phyloP scores from a whole-genome alignment of 1,140 invertebrate species.

The Ceratitis capitata region DNA sequence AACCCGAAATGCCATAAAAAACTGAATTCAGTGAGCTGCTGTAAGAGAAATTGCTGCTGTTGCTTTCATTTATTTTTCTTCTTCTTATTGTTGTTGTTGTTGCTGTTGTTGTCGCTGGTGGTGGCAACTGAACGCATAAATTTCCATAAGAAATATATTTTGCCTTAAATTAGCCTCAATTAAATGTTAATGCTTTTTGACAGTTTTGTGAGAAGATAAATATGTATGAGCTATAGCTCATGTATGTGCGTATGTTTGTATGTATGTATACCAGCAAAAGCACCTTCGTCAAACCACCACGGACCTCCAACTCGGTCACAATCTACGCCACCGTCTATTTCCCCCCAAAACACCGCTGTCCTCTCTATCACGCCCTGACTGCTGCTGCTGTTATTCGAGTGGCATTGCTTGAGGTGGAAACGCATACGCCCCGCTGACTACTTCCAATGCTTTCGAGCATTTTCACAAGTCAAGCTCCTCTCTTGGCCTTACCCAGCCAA shows the following conservation, averaged over 20 bases:
- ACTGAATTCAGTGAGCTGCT: neutral
- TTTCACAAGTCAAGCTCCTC: conserved; percentile 2
- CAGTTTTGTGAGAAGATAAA: conserved; percentile 52
- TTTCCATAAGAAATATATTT: conserved; percentile 58
- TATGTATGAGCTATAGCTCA: conserved; percentile 35
- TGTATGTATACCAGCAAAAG: neutral
- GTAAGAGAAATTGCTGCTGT: neutral
- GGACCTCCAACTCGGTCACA: neutral
- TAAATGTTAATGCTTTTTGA: conserved; percentile 66
- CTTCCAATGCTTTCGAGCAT: neutral
- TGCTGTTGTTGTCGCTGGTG: neutral
- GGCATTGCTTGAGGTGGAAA: neutral
- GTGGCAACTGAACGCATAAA: conserved; percentile 53
- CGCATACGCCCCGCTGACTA: conserved; percentile 15
- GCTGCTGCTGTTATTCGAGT: neutral
- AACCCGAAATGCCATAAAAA: conserved; percentile 40
- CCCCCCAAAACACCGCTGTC: too few species aligned
- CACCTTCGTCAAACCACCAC: neutral
- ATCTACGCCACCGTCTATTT: neutral
- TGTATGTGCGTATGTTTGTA: neutral
- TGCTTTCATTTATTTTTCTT: neutral
- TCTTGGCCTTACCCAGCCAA: neutral
- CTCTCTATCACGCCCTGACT: too few species aligned
- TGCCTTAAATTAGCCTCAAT: conserved; percentile 66
- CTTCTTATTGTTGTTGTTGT: neutral